A percentile compares a stretch with the other conserved stretches of the same genome.
Conservation (phyloP, 2,113 vertebrate species). For the Steatornis caripensis region DNA sequence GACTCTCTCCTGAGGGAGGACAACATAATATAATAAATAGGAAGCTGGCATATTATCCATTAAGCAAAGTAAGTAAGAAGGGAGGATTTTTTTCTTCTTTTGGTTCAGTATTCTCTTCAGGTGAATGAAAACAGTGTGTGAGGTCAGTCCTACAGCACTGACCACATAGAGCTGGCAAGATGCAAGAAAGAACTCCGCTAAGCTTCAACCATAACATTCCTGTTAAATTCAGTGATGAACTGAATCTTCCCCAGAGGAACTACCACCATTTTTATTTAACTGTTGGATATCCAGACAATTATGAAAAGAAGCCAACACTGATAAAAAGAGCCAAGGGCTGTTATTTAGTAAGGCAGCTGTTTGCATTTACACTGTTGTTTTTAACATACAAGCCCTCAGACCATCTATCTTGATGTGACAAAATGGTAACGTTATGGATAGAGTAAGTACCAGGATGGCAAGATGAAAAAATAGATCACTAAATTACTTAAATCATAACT, state of each 20-base stretch:
- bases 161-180: neutral
- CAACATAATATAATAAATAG: neutral
- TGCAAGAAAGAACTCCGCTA: neutral
- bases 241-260: neutral
- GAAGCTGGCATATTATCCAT: neutral
- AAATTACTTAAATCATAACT: neutral
- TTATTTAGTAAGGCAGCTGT: neutral
- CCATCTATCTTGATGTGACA: rapidly evolving
- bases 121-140: neutral
- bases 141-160: neutral
- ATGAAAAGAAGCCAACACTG: neutral
- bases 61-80: neutral
- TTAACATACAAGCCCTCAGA: neutral
- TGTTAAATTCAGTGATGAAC: neutral
- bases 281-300: neutral
- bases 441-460: neutral
- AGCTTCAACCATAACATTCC: neutral
- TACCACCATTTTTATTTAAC: neutral
- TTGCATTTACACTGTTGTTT: neutral
- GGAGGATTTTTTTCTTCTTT: neutral
- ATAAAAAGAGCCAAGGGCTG: neutral
- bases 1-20: neutral
- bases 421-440: neutral
- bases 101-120: neutral
- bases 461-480: neutral